phyloP scores from a whole-genome alignment of 2,888 invertebrate species.

The Hesperia comma region DNA sequence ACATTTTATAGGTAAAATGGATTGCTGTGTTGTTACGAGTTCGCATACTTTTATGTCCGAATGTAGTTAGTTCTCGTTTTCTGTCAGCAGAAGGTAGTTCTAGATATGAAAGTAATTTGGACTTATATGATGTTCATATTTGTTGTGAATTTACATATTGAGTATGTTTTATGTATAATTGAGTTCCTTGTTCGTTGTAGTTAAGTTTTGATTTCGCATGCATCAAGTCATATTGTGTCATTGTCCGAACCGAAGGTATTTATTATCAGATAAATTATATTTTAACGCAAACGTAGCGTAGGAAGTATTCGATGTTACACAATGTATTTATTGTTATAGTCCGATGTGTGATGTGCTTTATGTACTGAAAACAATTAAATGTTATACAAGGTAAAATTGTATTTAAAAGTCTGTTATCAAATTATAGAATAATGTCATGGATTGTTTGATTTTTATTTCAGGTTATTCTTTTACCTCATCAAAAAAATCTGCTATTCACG shows the following conservation, averaged over 20 bases:
- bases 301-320: conserved; percentile 71
- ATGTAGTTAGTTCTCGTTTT: conserved; percentile 29
- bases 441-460: conserved; percentile 46
- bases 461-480: no score
- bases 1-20: conserved; percentile 21
- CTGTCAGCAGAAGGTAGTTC: conserved; percentile 41
- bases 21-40: conserved; percentile 37
- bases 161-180: conserved; percentile 43
- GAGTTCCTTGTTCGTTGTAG: conserved; percentile 59
- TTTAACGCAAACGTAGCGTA: conserved; percentile 48
- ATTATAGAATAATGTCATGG: conserved; percentile 60
- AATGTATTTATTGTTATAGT: conserved; percentile 76
- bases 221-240: conserved; percentile 74
- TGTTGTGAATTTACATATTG: conserved; percentile 32
- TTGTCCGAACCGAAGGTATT: conserved; percentile 55
- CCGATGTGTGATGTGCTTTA: conserved; percentile 64
- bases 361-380: conserved; percentile 69
- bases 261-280: conserved; percentile 41
- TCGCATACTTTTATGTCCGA: conserved; percentile 32
- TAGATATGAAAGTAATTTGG: conserved; percentile 36
- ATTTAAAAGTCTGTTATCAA: conserved; percentile 81
- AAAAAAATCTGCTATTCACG: no score
- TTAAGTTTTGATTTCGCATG: conserved; percentile 57
- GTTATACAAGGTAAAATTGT: conserved; percentile 73
- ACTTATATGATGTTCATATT: conserved; percentile 30